phyloP scores from a whole-genome alignment of 2,888 invertebrate species.

The Brachylomia viminalis region DNA sequence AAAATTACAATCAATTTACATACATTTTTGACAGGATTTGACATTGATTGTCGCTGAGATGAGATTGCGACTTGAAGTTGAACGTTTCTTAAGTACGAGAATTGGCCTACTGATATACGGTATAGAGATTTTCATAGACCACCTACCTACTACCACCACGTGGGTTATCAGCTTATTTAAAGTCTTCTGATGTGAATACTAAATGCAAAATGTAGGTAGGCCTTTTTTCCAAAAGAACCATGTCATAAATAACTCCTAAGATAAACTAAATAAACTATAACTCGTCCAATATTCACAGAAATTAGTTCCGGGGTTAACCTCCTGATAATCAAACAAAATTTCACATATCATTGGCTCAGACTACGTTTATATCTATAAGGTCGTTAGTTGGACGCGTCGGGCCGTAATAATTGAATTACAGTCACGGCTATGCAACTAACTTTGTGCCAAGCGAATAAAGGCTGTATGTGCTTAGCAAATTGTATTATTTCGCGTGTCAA shows the following conservation, averaged over 20 bases:
- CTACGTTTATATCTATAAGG: conserved; percentile 77
- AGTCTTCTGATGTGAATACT: too few species aligned
- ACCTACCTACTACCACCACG: too few species aligned
- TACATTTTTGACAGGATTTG: too few species aligned
- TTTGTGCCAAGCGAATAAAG: conserved; percentile 62
- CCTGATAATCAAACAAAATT: conserved; percentile 62
- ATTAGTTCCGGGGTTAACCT: conserved; percentile 55
- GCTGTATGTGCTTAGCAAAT: conserved; percentile 59
- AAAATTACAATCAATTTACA: too few species aligned
- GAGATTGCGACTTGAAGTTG: too few species aligned
- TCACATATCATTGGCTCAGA: conserved; percentile 62
- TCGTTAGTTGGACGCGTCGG: conserved; percentile 85
- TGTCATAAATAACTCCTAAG: neutral
- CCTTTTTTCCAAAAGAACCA: too few species aligned
- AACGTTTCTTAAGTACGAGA: too few species aligned
- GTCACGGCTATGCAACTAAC: conserved; percentile 73
- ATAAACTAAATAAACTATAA: conserved; percentile 24
- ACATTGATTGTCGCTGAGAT: too few species aligned
- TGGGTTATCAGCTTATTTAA: too few species aligned
- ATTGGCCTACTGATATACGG: too few species aligned
- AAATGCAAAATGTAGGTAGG: too few species aligned
- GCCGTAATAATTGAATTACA: conserved; percentile 87
- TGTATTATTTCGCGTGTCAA: conserved; percentile 62
- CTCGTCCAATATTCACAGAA: conserved; percentile 47
- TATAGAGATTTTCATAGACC: too few species aligned